Conservation (phyloP, 1,140 invertebrate genomes). For the Drosophila sp. region DNA sequence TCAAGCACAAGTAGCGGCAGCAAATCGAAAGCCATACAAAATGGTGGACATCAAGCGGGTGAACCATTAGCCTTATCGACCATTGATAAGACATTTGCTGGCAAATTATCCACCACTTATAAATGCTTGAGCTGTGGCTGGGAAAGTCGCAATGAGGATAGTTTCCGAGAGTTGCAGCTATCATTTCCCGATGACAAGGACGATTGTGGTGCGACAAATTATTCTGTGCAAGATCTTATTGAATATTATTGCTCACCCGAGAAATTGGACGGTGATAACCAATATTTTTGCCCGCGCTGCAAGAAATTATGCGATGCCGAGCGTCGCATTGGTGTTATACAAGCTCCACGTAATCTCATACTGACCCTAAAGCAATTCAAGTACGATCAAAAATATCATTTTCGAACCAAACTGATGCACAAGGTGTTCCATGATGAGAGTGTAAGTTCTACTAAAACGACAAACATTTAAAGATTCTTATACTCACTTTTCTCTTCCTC, state of each 20-base stretch:
- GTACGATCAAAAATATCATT: constrained; percentile 88
- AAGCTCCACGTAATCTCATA: constrained; percentile 90
- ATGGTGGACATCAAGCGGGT: constrained; percentile 26
- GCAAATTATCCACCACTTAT: constrained; percentile 88
- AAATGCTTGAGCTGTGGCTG: constrained; percentile 88
- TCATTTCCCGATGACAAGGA: constrained; percentile 88
- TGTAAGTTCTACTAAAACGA: constrained; percentile 42
- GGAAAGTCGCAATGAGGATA: constrained; percentile 88
- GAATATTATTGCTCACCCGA: constrained; percentile 91
- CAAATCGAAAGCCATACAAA: constrained; percentile 33
- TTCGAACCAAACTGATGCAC: constrained; percentile 89
- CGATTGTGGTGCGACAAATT: constrained; percentile 83
- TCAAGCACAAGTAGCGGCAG: constrained; percentile 3
- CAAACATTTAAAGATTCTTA: background rate
- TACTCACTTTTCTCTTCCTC: background rate
- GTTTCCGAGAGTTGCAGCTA: constrained; percentile 91
- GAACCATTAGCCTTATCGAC: constrained; percentile 71
- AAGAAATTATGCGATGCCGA: constrained; percentile 89
- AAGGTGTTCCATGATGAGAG: constrained; percentile 87
- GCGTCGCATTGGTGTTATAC: constrained; percentile 88
- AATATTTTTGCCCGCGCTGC: constrained; percentile 92
- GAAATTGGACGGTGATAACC: constrained; percentile 90
- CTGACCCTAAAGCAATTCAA: constrained; percentile 92
- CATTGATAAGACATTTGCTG: constrained; percentile 89
- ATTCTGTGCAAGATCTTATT: constrained; percentile 88